Evolutionary conservation across 2,797 vertebrate genomes (phyloP).

Genomic region (Simalia tracyae): DNA sequence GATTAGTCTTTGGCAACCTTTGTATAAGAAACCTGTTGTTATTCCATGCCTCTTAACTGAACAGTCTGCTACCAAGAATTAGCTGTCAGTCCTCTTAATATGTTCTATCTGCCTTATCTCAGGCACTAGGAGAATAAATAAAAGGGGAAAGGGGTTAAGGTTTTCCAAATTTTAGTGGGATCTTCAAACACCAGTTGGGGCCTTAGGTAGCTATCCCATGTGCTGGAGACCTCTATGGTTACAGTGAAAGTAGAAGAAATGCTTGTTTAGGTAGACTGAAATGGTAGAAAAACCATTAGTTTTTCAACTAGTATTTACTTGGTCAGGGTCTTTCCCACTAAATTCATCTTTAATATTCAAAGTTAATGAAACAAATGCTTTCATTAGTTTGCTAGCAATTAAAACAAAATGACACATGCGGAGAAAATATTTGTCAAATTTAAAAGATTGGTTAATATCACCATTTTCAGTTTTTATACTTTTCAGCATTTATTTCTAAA

Average conservation of each 20-base stretch:
- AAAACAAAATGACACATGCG: neutral
- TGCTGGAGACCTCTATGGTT: neutral
- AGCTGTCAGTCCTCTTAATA: neutral
- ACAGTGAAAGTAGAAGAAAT: neutral
- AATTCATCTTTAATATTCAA: neutral
- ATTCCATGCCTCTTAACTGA: neutral
- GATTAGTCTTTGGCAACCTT: neutral
- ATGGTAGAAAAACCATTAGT: neutral
- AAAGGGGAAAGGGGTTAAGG: neutral
- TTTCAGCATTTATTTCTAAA: neutral
- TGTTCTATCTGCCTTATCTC: neutral
- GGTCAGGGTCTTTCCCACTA: neutral
- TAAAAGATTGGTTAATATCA: neutral
- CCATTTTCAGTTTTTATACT: neutral
- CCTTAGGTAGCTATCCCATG: neutral
- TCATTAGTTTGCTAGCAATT: neutral
- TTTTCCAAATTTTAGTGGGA: neutral
- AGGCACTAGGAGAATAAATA: neutral
- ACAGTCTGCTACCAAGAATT: neutral
- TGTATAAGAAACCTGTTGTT: neutral
- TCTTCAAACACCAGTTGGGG: neutral
- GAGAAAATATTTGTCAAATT: neutral
- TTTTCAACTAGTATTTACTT: neutral
- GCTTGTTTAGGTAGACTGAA: neutral
- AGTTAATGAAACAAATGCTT: neutral